A percentile compares a stretch with the other conserved stretches of the same genome.
These are phyloP conservation scores for Eulemur rufifrons DNA, from an alignment of 2,113 vertebrate species.

Conservation along the genomic window DNA sequence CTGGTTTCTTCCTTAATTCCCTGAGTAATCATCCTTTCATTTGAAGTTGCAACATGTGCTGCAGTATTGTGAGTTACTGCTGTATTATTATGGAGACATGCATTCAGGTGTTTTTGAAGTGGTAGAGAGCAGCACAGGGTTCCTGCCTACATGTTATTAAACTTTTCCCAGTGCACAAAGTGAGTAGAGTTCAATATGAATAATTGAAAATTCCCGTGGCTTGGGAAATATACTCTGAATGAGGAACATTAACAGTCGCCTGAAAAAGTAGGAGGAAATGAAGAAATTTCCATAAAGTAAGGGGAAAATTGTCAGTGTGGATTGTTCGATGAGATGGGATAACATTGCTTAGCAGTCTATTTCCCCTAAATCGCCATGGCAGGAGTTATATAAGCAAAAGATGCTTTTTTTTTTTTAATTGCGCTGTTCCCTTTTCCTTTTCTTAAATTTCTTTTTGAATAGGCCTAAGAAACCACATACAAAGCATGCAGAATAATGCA, in stretches of 20 bases:
- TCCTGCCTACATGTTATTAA: background rate
- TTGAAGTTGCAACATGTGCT: background rate
- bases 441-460: conserved; percentile 13
- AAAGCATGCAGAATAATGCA: conserved; percentile 43
- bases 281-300: background rate
- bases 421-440: background rate
- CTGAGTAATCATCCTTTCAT: background rate
- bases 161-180: background rate
- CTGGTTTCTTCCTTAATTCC: background rate
- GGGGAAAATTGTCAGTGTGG: background rate
- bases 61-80: background rate
- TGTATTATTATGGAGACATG: background rate
- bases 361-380: background rate
- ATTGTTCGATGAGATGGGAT: background rate
- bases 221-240: conserved; percentile 29
- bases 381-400: background rate
- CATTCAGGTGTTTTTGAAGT: background rate
- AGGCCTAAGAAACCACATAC: background rate
- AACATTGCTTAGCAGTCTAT: background rate
- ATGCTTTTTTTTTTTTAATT: background rate
- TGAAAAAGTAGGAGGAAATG: conserved; percentile 27
- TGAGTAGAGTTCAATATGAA: background rate
- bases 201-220: background rate
- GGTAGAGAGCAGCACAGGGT: background rate
- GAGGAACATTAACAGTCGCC: conserved; percentile 12